Evolutionary conservation across 2,113 vertebrate genomes (phyloP).

Genomic region (Hippocampus guttulatus): DNA sequence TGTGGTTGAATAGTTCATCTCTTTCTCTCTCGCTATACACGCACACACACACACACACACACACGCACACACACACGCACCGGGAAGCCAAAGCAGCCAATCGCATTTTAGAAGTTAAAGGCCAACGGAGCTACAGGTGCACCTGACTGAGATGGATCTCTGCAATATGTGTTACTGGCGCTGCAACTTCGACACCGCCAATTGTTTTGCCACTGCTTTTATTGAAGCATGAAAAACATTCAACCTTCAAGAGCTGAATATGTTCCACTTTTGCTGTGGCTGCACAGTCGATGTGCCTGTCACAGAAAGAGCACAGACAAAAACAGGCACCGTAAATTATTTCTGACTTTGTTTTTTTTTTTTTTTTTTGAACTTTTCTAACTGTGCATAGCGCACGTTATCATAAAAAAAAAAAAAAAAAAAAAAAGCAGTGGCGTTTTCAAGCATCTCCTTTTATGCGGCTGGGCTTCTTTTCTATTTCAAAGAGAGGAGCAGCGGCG

Average conservation of each 20-base stretch:
- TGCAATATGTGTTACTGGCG: constrained; percentile 70
- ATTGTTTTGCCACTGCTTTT: constrained; percentile 71
- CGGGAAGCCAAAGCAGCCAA: constrained; percentile 52
- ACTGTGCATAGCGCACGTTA: constrained; percentile 14
- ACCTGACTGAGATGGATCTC: constrained; percentile 76
- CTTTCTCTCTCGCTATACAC: too few species aligned
- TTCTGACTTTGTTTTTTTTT: constrained; percentile 50
- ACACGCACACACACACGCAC: constrained; percentile 10
- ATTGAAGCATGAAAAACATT: constrained; percentile 65
- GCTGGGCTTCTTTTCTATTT: constrained; percentile 29
- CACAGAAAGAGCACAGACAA: constrained; percentile 32
- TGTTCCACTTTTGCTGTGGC: constrained; percentile 4
- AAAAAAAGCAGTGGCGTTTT: constrained; percentile 10
- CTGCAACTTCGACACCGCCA: constrained; percentile 60
- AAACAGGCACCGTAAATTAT: constrained; percentile 51
- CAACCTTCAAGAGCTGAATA: constrained; percentile 36
- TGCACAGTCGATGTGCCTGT: constrained; percentile 54
- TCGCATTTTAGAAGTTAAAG: constrained; percentile 61
- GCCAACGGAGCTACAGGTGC: constrained; percentile 71
- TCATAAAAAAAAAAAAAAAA: constrained; percentile 8
- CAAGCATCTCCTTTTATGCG: constrained; percentile 33
- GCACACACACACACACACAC: background rate
- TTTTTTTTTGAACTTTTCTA: constrained; percentile 9
- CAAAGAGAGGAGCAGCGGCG: constrained; percentile 38
- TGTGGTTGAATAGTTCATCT: background rate